These are phyloP conservation scores for Chromobotia macracanthus DNA, from an alignment of 2,797 vertebrate genomes.

Conservation along the genomic window DNA sequence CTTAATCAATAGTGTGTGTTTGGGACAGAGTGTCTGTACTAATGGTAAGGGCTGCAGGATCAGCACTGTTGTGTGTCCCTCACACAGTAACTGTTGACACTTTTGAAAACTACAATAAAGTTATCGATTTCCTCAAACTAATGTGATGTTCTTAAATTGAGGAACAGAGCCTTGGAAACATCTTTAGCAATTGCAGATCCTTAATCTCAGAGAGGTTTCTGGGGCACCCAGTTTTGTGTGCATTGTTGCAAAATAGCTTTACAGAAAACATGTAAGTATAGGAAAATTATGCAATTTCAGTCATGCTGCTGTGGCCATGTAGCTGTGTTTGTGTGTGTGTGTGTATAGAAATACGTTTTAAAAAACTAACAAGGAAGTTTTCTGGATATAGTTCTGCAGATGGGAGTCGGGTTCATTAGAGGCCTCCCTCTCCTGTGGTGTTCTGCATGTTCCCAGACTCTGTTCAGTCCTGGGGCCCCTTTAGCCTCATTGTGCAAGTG, in stretches of 20 bases:
- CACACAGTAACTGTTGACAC: background rate
- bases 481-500: conserved; percentile 52
- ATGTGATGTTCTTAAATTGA: background rate
- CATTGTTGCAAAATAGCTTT: background rate
- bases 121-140: background rate
- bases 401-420: conserved; percentile 51
- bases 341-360: no score
- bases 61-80: background rate
- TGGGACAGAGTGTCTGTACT: no score
- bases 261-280: background rate
- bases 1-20: no score
- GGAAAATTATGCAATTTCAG: background rate
- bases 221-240: background rate
- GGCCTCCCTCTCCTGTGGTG: conserved; percentile 27
- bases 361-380: conserved; percentile 26
- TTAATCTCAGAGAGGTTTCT: background rate
- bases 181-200: background rate
- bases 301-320: no score
- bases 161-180: background rate
- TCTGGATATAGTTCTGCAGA: conserved; percentile 28
- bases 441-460: conserved; percentile 58
- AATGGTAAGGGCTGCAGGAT: no score
- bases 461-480: conserved; percentile 60
- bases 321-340: background rate
- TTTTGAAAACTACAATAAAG: background rate